Base-by-base conservation (phyloP, 2,888 invertebrate genomes). In the Apocheima hispidaria region DNA sequence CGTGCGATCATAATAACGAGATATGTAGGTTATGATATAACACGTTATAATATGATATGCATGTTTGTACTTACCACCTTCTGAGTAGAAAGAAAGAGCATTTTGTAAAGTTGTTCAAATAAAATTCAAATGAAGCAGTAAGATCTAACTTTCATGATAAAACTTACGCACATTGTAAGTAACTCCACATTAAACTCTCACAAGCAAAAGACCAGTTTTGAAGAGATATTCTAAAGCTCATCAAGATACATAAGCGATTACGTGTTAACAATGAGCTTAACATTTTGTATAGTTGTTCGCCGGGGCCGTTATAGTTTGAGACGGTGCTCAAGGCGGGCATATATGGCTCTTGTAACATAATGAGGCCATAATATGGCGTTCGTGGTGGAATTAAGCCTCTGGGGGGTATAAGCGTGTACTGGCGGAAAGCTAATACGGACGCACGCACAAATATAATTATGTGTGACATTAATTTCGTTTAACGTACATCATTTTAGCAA, bases 311-410 rank as follows among this genome's bases (percentile, higher is more conserved):
- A 74, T 74, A 78, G 75, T 77, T 77, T 65, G 63, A 75, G 72
- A 72, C 64, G 69, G 75, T 68, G 72, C 72, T 82, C 74, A 76
- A 74, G 70, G 61, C 59, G 64, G 67, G 70, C 74, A 78, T 75
- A 74, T 74, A 74, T 68, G 69, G 66, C 64, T 70, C 74, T 75
- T 60, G 60, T 67, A 75, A 73, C 66, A 74, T 81, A 82, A 84
- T 79, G 78, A 79, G 78, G 69, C 75, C 51, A 28, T 62, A 57
- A 41, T 7, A 52, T 52, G 61, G 16, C 48, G 23, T 48, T 61
- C 51, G 56, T 41, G 61, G 55, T 28, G 35, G 18, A 57, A 57
- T 62, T 46, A 62, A 52, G n/a, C 61, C 52, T 56, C 36, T 14
- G 56, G 56, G 61, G 48, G 9, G 16, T 50, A 46, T 46, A 60